Conservation (phyloP, 2,888 invertebrate genomes). For the Pachydiplax longipennis region DNA sequence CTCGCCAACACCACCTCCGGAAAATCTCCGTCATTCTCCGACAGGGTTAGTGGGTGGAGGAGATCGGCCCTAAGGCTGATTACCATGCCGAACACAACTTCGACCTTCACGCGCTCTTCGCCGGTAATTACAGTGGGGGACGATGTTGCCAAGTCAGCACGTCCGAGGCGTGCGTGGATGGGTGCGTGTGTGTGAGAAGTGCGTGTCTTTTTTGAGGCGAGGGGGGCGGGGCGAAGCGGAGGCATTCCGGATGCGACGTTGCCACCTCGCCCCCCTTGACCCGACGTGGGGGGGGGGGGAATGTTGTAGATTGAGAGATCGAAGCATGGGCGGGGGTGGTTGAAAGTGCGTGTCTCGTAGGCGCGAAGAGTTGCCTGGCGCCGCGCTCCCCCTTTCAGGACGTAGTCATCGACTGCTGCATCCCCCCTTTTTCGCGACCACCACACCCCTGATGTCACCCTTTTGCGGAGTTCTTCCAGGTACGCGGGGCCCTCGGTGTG, state of each 20-base stretch:
- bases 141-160: constrained; percentile 48
- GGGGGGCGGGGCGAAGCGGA: neutral
- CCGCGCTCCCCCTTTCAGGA: neutral
- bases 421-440: neutral
- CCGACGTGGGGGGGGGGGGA: neutral
- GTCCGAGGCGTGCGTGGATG: neutral
- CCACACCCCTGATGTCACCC: neutral
- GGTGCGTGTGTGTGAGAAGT: neutral
- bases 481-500: neutral
- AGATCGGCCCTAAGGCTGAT: constrained; percentile 39
- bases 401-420: neutral
- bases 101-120: constrained; percentile 50
- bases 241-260: neutral
- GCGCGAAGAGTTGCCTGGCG: neutral
- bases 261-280: neutral
- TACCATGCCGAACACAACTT: constrained; percentile 47
- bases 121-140: constrained; percentile 48
- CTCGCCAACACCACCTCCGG: neutral
- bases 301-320: neutral
- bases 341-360: neutral
- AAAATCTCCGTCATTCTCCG: neutral
- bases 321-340: neutral
- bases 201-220: neutral
- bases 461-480: neutral
- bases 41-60: constrained; percentile 42